A percentile compares a stretch with the other conserved stretches of the same genome.
phyloP scores from a whole-genome alignment of 2,113 vertebrate species.

The Myxocyprinus asiaticus region DNA sequence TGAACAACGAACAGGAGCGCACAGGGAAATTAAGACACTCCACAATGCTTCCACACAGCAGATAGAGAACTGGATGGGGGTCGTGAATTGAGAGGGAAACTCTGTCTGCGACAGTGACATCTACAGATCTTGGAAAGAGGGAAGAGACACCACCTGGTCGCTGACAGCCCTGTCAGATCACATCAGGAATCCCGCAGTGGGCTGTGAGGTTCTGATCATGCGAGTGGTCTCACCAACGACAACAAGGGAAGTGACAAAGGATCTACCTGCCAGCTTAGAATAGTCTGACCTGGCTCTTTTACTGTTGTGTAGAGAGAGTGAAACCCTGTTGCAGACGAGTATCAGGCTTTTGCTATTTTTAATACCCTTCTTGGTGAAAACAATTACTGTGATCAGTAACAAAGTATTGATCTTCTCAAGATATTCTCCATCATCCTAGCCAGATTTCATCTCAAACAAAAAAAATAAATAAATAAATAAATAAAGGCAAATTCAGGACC shows the following conservation, averaged over 20 bases:
- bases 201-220: constrained; percentile 31
- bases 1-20: constrained; percentile 53
- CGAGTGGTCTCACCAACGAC: constrained; percentile 6
- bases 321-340: constrained; percentile 13
- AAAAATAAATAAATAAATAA: no score
- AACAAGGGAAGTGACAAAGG: constrained; percentile 24
- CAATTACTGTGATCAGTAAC: background rate
- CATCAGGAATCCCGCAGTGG: constrained; percentile 37
- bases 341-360: background rate
- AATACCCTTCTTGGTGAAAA: constrained; percentile 16
- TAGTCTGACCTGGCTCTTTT: constrained; percentile 26
- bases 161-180: constrained; percentile 54
- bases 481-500: no score
- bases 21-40: constrained; percentile 57
- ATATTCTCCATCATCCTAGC: no score
- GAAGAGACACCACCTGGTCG: constrained; percentile 51
- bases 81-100: constrained; percentile 15
- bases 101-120: constrained; percentile 32
- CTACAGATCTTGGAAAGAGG: constrained; percentile 44
- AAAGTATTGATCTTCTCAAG: no score
- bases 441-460: no score
- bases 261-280: constrained; percentile 26
- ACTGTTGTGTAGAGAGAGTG: constrained; percentile 42
- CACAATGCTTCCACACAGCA: constrained; percentile 41
- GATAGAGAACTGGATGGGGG: constrained; percentile 36